Percentiles rank a stretch among this genome's conserved stretches.
Conservation (phyloP, 2,113 vertebrate genomes). For the Nyctibius bracteatus region DNA sequence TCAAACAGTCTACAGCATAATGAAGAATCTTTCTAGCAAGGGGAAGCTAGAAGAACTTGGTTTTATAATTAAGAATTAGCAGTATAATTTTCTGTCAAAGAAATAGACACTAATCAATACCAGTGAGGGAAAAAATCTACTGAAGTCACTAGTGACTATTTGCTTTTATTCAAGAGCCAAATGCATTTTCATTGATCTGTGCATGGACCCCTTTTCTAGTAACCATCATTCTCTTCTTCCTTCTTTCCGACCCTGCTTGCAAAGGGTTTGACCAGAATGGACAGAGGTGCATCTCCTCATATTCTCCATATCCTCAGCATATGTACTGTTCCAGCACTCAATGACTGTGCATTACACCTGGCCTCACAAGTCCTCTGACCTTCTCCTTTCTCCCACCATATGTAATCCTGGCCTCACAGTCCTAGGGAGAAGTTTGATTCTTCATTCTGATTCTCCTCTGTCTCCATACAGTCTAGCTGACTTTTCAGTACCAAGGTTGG, state of each 20-base stretch:
- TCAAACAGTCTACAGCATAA: not conserved
- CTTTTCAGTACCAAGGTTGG: not conserved
- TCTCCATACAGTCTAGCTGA: not conserved
- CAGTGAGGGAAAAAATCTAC: not conserved
- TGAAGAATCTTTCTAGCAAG: not conserved
- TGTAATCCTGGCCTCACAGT: too few species aligned
- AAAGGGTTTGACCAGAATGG: not conserved
- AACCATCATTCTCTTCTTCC: not conserved
- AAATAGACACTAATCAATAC: not conserved
- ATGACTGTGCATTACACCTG: rapidly evolving
- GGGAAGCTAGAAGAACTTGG: not conserved
- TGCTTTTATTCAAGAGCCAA: not conserved
- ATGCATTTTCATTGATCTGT: not conserved
- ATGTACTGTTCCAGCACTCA: not conserved
- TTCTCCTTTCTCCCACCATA: not conserved
- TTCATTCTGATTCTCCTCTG: not conserved
- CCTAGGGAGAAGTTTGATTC: not conserved
- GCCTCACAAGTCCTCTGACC: not conserved
- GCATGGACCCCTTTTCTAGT: not conserved
- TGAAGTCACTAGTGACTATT: not conserved
- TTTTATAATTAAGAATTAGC: not conserved
- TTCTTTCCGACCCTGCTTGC: not conserved
- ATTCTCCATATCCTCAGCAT: not conserved
- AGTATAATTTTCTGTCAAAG: not conserved
- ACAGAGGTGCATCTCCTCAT: not conserved